Base-by-base conservation (phyloP, 2,113 vertebrate species). In the Anguilla japonica region DNA sequence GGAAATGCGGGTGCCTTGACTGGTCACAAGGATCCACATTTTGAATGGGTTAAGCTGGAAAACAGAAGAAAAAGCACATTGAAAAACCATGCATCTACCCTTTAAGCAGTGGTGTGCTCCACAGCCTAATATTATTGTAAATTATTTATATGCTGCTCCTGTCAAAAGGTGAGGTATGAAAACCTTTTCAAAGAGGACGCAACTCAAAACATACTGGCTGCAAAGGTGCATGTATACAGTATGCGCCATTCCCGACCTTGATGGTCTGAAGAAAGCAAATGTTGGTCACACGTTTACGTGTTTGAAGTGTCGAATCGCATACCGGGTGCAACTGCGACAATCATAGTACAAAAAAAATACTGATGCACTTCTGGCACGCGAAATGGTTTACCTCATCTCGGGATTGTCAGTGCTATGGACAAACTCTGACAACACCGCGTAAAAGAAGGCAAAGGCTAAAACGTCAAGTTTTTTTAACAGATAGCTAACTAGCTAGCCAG, bases 241-340 rank as follows among this genome's bases (percentile, higher is more conserved):
- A 60, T 57, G 50, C 81, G 56, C 81, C 82, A 67, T 82, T 26
- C 63, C 84, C 78, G 82, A 86, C 67, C 81, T 83, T 83, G 83
- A 78, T 84, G 87, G 50, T 20, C 83, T 84, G 80, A 63, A 84
- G 82, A 86, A 86, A 75, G 81, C 81, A 79, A 81, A 82, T 67
- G 79, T 85, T 57, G 79, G 80, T 83, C 41, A 26, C 82, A 81
- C 46, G 80, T 81, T 83, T 85, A 41, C 86, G 53, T 79, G 86
- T 84, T 89, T 87, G 82, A 89, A 89, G 90, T 91, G 90, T 91
- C 90, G 89, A 88, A 84, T 60, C 87, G 75, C 60, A 79, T 53
- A 88, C n/a, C 71, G 82, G 82, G 82, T 84, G 86, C 86, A 67
- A 81, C 87, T 80, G 87, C 89, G 86, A 88, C 85, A 88, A 86